A percentile compares a stretch with the other conserved stretches of the same genome.
These are phyloP conservation scores for Colinus virginianus DNA, from an alignment of 2,113 vertebrate genomes.

Conservation along the genomic window DNA sequence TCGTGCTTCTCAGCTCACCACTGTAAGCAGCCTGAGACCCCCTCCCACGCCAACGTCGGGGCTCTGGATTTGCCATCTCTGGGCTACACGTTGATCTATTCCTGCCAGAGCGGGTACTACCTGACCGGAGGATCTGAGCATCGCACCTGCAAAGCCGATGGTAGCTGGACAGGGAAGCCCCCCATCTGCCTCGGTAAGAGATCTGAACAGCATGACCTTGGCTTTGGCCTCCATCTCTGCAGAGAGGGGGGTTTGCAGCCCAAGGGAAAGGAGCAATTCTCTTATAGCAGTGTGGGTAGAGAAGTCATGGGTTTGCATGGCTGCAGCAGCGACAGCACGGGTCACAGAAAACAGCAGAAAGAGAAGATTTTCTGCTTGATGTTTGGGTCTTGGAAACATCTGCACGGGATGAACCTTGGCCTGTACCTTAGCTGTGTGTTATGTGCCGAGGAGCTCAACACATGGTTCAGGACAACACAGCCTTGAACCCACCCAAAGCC, in stretches of 20 bases:
- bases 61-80: slow-evolving; percentile 95
- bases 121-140: slow-evolving; percentile 96
- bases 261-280: rapidly evolving
- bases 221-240: rapidly evolving
- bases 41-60: slow-evolving; percentile 89
- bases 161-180: slow-evolving; percentile 97
- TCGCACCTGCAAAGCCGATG: slow-evolving; percentile 94
- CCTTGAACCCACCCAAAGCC: neutral
- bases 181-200: slow-evolving; percentile 91
- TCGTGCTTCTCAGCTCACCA: slow-evolving; percentile 85
- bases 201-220: rapidly evolving
- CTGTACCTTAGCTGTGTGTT: neutral
- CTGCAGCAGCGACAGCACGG: rapidly evolving
- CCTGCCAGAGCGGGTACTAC: slow-evolving; percentile 94
- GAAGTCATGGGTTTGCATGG: rapidly evolving
- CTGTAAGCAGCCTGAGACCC: slow-evolving; percentile 94
- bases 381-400: neutral
- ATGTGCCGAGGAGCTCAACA: neutral
- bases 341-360: too few species aligned
- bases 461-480: rapidly evolving
- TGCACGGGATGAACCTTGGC: rapidly evolving
- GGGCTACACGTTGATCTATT: slow-evolving; percentile 97
- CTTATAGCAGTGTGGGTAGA: rapidly evolving
- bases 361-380: rapidly evolving
- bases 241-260: neutral